These are phyloP conservation scores for Papilio xuthus DNA, from an alignment of 1,140 invertebrate species.

Conservation along the genomic window DNA sequence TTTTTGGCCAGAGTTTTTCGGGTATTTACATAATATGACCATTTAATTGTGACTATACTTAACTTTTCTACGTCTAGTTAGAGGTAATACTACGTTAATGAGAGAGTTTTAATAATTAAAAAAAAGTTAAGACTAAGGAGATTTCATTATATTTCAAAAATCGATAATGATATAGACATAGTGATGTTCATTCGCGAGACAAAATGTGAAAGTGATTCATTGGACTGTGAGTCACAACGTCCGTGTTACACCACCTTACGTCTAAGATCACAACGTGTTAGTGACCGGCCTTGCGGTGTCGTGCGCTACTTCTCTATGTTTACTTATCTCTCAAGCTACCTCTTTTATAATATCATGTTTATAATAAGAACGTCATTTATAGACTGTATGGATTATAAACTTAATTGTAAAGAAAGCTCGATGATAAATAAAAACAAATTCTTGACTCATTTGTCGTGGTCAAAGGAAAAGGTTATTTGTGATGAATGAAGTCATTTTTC, in stretches of 20 bases:
- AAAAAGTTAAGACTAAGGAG: background rate
- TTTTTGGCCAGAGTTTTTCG: too few species aligned
- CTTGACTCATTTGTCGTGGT: background rate
- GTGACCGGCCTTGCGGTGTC: slow-evolving; percentile 58
- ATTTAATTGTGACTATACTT: too few species aligned
- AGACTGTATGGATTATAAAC: background rate
- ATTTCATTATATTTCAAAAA: background rate
- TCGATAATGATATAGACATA: background rate
- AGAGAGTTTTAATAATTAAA: too few species aligned
- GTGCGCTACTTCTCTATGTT: slow-evolving; percentile 13
- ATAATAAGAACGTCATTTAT: background rate
- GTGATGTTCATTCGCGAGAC: background rate
- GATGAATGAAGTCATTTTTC: background rate
- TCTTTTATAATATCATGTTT: background rate
- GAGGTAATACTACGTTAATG: too few species aligned
- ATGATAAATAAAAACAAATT: background rate
- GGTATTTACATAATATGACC: too few species aligned
- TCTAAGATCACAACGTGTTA: slow-evolving; percentile 53
- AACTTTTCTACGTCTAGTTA: too few species aligned
- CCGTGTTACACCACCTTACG: slow-evolving; percentile 60
- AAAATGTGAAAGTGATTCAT: slow-evolving; percentile 56
- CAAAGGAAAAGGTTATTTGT: background rate
- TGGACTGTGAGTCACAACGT: slow-evolving; percentile 42
- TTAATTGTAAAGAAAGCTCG: background rate
- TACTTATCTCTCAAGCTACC: slow-evolving; percentile 22